A percentile compares a stretch with the other conserved stretches of the same genome.
phyloP scores from a whole-genome alignment of 2,113 vertebrate genomes.

The Dascyllus trimaculatus region DNA sequence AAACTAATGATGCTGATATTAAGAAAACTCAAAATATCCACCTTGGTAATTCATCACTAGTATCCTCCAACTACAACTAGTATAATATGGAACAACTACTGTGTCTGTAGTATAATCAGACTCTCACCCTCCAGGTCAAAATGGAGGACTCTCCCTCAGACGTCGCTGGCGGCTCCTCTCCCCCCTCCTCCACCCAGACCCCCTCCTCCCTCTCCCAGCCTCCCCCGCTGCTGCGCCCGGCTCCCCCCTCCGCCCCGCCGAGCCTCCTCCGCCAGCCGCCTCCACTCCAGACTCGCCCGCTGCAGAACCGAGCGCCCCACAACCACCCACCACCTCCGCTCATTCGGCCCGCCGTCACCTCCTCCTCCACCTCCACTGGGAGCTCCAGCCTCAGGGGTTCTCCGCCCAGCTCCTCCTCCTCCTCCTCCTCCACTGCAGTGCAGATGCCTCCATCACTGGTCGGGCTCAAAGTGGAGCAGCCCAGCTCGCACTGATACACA shows the following conservation, averaged over 20 bases:
- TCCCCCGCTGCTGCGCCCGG: constrained; percentile 88
- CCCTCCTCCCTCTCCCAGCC: constrained; percentile 89
- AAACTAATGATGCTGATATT: too few species aligned
- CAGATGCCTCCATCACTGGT: constrained; percentile 88
- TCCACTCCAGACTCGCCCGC: constrained; percentile 90
- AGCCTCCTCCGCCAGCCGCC: constrained; percentile 91
- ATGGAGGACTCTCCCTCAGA: constrained; percentile 82
- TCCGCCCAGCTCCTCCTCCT: constrained; percentile 69
- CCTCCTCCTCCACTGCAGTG: constrained; percentile 41
- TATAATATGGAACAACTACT: too few species aligned
- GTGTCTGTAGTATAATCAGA: too few species aligned
- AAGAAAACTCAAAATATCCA: too few species aligned
- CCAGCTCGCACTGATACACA: constrained; percentile 77
- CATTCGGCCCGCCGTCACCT: constrained; percentile 87
- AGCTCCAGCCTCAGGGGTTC: constrained; percentile 72
- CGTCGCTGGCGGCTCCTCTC: constrained; percentile 55
- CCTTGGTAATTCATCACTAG: too few species aligned
- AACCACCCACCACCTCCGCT: constrained; percentile 91
- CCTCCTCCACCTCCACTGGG: constrained; percentile 42
- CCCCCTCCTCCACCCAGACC: constrained; percentile 71
- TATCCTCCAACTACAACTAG: too few species aligned
- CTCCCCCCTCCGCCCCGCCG: constrained; percentile 88
- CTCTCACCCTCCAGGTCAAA: constrained; percentile 78
- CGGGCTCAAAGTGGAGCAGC: constrained; percentile 86
- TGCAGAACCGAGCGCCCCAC: constrained; percentile 87